Evolutionary conservation across 2,888 invertebrate genomes (phyloP), one percentile per base, ranked within the genome.

Genomic region (Agonopterix arenella): DNA sequence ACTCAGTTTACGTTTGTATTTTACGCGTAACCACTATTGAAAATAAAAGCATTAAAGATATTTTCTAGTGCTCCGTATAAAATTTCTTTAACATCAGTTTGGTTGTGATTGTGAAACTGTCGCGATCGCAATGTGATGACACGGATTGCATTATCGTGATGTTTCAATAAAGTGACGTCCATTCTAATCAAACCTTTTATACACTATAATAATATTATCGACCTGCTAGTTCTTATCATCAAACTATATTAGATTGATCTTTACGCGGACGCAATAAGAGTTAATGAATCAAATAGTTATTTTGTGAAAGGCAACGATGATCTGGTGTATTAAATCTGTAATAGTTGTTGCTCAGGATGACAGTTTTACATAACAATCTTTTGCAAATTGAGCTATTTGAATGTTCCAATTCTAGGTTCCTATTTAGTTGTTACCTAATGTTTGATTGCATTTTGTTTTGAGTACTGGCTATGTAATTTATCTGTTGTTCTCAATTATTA

Each of bases 61-160:
- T 28, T 28, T 28, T 28, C 28, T 28, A 28, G 28, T 28, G 28
- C 28, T 28, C 28, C 28, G 28, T 28, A 28, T 28, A 28, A 28
- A 40, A 40, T 40, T 40, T 40, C 9, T 40, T 40, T 40, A 40
- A 40, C n/a, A 40, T 40, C 2, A n/a, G 40, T 40, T 40, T 40
- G 40, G n/a, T 40, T 40, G 38, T 2, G 18, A 36, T 45, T 28
- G 36, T n/a, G 18, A 28, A n/a, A 45, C 28, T 46, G 41, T 42
- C 11, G 11, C 38, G 40, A 40, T 42, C 11, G 11, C 38, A n/a
- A 40, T 50, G 50, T 49, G 66, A 70, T 70, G 71, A 69, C 66
- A 69, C 48, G 51, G 59, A 63, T 69, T 55, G 57, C 51, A 13
- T 44, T 62, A 64, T 59, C 64, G 50, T 51, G 53, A 54, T 50